Evolutionary conservation across 2,888 invertebrate genomes (phyloP), one percentile per base, ranked within the genome.

Genomic region (Eupithecia dodoneata): DNA sequence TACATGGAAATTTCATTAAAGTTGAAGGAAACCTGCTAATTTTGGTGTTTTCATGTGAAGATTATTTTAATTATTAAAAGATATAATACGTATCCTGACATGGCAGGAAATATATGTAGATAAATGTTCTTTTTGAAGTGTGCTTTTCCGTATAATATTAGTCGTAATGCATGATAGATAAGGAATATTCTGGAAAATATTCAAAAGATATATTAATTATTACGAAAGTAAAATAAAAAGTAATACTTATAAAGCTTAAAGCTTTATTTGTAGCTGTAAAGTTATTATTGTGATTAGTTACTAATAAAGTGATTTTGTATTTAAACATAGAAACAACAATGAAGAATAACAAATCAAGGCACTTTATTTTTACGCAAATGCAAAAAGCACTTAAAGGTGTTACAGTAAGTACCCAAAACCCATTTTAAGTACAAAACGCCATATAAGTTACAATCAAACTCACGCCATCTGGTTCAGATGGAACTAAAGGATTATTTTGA

Each of bases 1-100:
- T 79, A 74, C 72, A 80, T 80, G 77, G 77, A 72, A 74, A 47
- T 74, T 18, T 44, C 71, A 67, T 79, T 73, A 71, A 71, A 41
- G 59, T 73, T 67, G 72, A 41, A 30, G 69, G 41, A 66, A 70
- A 55, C 70, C 69, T 45, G 69, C 72, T 72, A 76, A 49, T 47
- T 70, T 30, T 47, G 70, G 47, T 70, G 45, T n/a, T 70, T 70
- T 70, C 12, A 13, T 70, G 18, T 70, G 70, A 47, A 49, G 4
- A 45, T 18, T 30, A 18, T 47, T 9, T 69, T 69, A 4, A 45
- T 69, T n/a, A 44, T 45, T 9, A 63, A 10, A 63, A 10, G 2
- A 10, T 63, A 30, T 30, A 30, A 30, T 63, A 30, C 18, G 18
- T 59, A 9, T 63, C 63, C 63, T 63, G 63, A 30, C 18, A 63